Evolutionary conservation across 1,140 invertebrate genomes (phyloP), one percentile per base, ranked within the genome.

Genomic region (Tribolium madens): DNA sequence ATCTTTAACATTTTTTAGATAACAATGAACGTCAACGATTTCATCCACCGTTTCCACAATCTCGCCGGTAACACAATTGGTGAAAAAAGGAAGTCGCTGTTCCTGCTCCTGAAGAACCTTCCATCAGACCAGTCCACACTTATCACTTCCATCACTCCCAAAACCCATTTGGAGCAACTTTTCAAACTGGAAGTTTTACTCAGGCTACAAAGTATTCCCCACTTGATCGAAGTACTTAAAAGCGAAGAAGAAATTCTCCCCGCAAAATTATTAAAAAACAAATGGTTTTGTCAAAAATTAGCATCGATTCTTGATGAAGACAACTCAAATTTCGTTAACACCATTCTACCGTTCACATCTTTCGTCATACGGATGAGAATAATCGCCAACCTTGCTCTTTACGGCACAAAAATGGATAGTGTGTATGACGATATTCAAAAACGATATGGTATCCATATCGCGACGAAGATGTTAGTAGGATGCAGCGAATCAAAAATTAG

Each of bases 221-320:
- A 64, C 3, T n/a, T 64, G 5, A 31, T 64, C 57, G 18, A 64
- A 18, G 26, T 64, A 12, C 57, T 64, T 12, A 64, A 64, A 31
- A 5, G n/a, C 26, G 57, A 64, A 6, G 3, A 64, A 1, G 57
- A 64, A 33, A 6, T 5, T n/a, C 26, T 64, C 3, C n/a, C 57
- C 9, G 57, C 57, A 12, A 64, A 64, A 33, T 12, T 31, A n/a
- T 14, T 31, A 12, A 64, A 64, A 33, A 33, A 64, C 21, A 64
- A 64, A 10, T 64, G 21, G 57, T 64, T 64, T 26, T 64, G 21
- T 7, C 57, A 64, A 33, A n/a, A 64, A 64, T n/a, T 64, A 12
- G 57, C 26, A 4, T n/a, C 10, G 4, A 15, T 33, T 12, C 14
- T 57, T 7, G 52, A 64, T 12, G 57, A 64, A 12, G 26, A 64